These are phyloP conservation scores for Mycteria americana DNA, from an alignment of 2,797 vertebrate genomes.

Conservation along the genomic window DNA sequence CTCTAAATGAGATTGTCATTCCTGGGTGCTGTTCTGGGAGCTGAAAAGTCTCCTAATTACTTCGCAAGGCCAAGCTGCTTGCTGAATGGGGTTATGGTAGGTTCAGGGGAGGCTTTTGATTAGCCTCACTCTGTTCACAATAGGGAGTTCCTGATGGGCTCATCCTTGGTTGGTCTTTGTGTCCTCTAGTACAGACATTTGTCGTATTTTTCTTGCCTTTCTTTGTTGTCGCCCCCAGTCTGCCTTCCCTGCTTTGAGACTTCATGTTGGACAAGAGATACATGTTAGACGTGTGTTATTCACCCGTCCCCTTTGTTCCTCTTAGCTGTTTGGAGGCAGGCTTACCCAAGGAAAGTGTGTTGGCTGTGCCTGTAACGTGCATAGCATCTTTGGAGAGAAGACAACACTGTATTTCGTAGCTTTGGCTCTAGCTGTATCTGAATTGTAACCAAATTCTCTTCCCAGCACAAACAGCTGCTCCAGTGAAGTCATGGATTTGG, in stretches of 20 bases:
- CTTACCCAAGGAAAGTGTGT: background rate
- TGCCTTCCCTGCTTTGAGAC: background rate
- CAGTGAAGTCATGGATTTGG: background rate
- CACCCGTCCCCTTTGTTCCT: background rate
- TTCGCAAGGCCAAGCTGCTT: background rate
- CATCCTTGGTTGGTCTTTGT: background rate
- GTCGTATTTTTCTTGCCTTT: background rate
- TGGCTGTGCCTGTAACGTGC: background rate
- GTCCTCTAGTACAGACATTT: background rate
- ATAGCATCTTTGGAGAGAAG: background rate
- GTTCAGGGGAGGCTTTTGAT: background rate
- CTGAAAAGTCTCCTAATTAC: background rate
- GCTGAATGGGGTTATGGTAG: background rate
- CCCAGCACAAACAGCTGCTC: conserved; percentile 24
- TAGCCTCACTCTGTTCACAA: background rate
- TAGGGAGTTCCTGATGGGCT: background rate
- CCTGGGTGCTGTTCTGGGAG: background rate
- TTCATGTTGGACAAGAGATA: background rate
- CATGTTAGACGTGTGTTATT: background rate
- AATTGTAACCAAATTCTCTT: background rate
- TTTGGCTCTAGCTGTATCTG: background rate
- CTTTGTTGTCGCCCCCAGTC: background rate
- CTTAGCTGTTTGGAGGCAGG: background rate
- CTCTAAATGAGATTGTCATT: background rate
- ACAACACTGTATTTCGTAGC: background rate